A percentile compares a stretch with the other conserved stretches of the same genome.
phyloP scores from a whole-genome alignment of 2,888 invertebrate genomes.

The Noctua pronuba region DNA sequence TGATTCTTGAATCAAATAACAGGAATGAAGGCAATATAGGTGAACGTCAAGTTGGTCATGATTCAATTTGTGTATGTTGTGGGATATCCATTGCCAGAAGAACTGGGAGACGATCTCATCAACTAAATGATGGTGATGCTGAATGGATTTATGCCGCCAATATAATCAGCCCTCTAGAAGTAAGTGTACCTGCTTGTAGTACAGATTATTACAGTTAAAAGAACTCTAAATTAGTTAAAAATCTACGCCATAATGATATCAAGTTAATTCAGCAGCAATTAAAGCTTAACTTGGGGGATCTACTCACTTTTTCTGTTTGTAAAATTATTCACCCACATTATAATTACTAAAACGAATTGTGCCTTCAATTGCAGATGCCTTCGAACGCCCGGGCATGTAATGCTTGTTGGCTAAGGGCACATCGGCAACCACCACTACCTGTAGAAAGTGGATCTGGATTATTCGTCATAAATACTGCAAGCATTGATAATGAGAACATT shows the following conservation, averaged over 20 bases:
- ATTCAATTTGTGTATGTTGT: too few species aligned
- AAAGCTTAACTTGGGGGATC: background rate
- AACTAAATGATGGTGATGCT: too few species aligned
- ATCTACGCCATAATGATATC: background rate
- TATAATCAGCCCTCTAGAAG: too few species aligned
- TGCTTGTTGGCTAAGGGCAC: background rate
- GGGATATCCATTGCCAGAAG: too few species aligned
- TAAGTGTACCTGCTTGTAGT: too few species aligned
- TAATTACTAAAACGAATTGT: conserved; percentile 1
- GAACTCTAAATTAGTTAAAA: background rate
- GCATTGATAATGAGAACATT: conserved; percentile 7
- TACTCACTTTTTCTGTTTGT: background rate
- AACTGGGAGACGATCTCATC: too few species aligned
- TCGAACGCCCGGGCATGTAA: background rate
- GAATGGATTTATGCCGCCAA: too few species aligned
- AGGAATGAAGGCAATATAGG: too few species aligned
- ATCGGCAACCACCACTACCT: background rate
- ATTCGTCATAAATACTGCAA: background rate
- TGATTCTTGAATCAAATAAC: too few species aligned
- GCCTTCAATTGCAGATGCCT: conserved; percentile 4
- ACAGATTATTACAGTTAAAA: background rate
- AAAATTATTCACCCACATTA: background rate
- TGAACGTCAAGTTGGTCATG: too few species aligned
- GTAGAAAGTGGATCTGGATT: conserved; percentile 10
- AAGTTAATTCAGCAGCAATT: too few species aligned